Evolutionary conservation across 2,888 invertebrate genomes (phyloP).

Genomic region (Glyphotaelius pellucidus): DNA sequence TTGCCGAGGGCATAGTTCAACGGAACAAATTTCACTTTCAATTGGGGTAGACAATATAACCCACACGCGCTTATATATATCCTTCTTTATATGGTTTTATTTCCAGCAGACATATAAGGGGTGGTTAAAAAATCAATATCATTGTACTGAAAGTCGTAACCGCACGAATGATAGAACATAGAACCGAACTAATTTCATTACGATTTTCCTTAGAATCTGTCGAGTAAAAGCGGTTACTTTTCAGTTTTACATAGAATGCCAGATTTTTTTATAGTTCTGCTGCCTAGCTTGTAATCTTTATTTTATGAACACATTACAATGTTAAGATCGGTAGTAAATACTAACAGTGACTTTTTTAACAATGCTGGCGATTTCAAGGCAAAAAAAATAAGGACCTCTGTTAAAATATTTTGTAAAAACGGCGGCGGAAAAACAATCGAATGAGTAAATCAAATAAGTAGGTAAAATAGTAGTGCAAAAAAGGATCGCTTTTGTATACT

Average conservation of each 20-base stretch:
- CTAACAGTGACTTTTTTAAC: neutral
- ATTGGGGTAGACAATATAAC: neutral
- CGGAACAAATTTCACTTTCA: slow-evolving; percentile 16
- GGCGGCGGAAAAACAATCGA: too few relatives aligned
- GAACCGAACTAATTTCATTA: neutral
- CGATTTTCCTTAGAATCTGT: neutral
- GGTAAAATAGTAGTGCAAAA: too few relatives aligned
- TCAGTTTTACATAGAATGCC: neutral
- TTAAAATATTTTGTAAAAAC: neutral
- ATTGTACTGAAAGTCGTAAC: neutral
- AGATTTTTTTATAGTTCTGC: neutral
- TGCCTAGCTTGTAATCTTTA: neutral
- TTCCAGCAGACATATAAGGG: neutral
- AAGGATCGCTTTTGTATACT: too few relatives aligned
- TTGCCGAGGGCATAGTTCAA: slow-evolving; percentile 10
- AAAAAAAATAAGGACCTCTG: neutral
- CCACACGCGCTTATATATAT: neutral
- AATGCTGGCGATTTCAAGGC: neutral
- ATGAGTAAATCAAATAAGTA: too few relatives aligned
- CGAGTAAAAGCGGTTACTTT: neutral
- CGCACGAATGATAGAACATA: neutral
- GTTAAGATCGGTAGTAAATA: neutral
- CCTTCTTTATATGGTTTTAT: neutral
- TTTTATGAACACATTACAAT: neutral
- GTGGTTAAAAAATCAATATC: neutral